Evolutionary conservation across 2,113 vertebrate genomes (phyloP).

Genomic region (Diadophis punctatus): DNA sequence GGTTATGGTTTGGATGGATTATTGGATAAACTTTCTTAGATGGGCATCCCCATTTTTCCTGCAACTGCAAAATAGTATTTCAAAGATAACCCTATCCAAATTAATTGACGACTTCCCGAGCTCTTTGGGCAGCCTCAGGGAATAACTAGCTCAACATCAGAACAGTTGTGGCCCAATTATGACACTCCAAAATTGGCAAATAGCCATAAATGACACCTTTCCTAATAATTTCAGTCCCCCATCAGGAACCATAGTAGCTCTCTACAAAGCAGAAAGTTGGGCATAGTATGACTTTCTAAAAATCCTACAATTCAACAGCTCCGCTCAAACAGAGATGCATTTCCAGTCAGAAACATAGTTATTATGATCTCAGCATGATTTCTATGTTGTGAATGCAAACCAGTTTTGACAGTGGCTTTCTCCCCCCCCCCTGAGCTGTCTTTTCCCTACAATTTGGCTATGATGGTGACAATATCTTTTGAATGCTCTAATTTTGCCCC

Average conservation of each 20-base stretch:
- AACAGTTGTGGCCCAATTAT: conserved; percentile 12
- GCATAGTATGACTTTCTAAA: background rate
- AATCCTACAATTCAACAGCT: background rate
- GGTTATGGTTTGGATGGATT: background rate
- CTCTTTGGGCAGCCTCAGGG: background rate
- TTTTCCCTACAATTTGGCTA: background rate
- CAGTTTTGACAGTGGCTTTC: background rate
- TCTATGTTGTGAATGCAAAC: background rate
- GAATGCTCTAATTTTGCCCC: background rate
- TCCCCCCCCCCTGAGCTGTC: too few species aligned
- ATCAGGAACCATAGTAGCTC: background rate
- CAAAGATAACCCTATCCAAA: background rate
- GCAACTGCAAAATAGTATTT: background rate
- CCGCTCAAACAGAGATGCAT: background rate
- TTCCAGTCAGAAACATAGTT: background rate
- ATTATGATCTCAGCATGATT: background rate
- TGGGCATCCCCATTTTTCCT: too few species aligned
- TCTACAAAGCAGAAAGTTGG: background rate
- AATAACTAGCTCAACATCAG: background rate
- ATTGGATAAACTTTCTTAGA: background rate
- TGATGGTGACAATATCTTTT: background rate
- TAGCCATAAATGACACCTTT: background rate
- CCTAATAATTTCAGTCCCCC: background rate
- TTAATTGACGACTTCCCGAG: background rate
- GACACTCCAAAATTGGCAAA: background rate